phyloP scores from a whole-genome alignment of 1,140 invertebrate genomes.

The Nymphalis io region DNA sequence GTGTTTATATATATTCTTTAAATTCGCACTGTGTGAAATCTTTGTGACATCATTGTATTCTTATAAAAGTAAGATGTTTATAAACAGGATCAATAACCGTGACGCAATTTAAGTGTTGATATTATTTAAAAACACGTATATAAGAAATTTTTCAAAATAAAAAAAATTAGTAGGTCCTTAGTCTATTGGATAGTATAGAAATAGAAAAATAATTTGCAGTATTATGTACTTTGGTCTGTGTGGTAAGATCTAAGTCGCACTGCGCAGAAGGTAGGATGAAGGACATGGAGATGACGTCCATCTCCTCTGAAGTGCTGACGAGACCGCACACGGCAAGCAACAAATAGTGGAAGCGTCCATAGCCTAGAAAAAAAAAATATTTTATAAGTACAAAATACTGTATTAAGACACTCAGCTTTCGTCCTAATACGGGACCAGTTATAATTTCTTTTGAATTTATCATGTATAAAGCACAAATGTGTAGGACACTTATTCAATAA shows the following conservation, averaged over 20 bases:
- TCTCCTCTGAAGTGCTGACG: slow-evolving; percentile 96
- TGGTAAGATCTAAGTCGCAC: slow-evolving; percentile 93
- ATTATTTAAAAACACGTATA: too few species aligned
- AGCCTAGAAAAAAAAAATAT: slow-evolving; percentile 82
- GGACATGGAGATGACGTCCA: slow-evolving; percentile 97
- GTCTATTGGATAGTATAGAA: too few species aligned
- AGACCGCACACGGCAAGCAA: slow-evolving; percentile 94
- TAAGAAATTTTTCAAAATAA: too few species aligned
- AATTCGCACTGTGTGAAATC: slow-evolving; percentile 17
- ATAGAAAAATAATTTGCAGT: not conserved
- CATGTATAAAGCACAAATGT: too few species aligned
- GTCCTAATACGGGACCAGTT: too few species aligned
- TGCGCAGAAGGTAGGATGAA: slow-evolving; percentile 96
- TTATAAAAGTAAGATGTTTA: not conserved
- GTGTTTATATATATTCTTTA: slow-evolving; percentile 8
- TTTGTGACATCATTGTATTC: slow-evolving; percentile 14
- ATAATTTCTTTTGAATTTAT: too few species aligned
- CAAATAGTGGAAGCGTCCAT: slow-evolving; percentile 95
- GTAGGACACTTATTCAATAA: too few species aligned
- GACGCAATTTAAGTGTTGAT: not conserved
- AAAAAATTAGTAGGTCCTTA: too few species aligned
- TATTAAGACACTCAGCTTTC: too few species aligned
- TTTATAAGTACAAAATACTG: too few species aligned
- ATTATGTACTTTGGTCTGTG: slow-evolving; percentile 85
- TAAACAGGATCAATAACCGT: not conserved